Evolutionary conservation across 2,113 vertebrate species (phyloP), one percentile per base, ranked within the genome.

Genomic region (Thinocorus orbignyianus): DNA sequence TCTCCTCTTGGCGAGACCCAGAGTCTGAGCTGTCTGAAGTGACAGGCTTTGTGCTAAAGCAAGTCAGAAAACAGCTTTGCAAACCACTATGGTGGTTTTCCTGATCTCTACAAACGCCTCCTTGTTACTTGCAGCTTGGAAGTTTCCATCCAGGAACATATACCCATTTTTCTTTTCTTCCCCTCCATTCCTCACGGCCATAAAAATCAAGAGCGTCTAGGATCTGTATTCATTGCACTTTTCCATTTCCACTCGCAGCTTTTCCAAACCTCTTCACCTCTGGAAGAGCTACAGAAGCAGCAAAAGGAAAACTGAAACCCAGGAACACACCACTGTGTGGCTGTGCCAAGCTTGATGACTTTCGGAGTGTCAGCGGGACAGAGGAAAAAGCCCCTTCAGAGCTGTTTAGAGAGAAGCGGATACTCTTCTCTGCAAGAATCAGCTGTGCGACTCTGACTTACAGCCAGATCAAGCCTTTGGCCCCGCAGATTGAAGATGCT

Each of bases 241-340:
- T 81, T 95, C 91, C 93, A 92, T 93, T 97, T 97, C 89, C 91
- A 91, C 81, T 61, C 28, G 1, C 86, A 94, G 94, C 89, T 92
- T 92, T 90, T 94, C 92, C 93, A 97, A 96, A 95, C 86, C 93
- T 93, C 91, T 95, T 96, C 81, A 94, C 86, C 95, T 74, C 92
- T 97, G 96, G 95, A 97, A 95, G 77, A 91, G 89, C 92, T 95
- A 96, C 95, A 97, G 96, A 96, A 96, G 89, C 81, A 93, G 93
- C 83, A 89, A 92, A 95, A 95, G 73, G 95, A 96, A 95, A 97
- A 97, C 93, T 97, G 93, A 97, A 97, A 97, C 95, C 91, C 89
- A 88, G 87, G 93, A 96, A 96, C 48, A n/a, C 80, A 71, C 77
- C 80, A 64, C 60, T 33, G 73, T 0, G 0, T 0, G 4, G 52